These are phyloP conservation scores for Rhodeus uyekii DNA, from an alignment of 2,797 vertebrate genomes.

Conservation along the genomic window DNA sequence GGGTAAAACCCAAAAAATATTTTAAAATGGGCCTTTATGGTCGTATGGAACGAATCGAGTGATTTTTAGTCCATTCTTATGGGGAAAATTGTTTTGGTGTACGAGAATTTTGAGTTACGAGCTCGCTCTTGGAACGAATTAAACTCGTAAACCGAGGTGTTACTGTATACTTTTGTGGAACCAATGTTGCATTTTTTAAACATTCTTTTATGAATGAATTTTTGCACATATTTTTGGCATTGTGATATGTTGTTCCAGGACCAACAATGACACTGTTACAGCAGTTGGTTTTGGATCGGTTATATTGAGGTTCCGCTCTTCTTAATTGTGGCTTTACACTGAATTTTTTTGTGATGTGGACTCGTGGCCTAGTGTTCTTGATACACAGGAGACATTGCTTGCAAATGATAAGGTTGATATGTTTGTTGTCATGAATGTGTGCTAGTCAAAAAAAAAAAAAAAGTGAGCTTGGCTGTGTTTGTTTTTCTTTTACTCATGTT, in stretches of 20 bases:
- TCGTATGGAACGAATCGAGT: too few species aligned
- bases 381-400: neutral
- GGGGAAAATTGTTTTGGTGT: too few species aligned
- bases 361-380: neutral
- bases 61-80: too few species aligned
- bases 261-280: neutral
- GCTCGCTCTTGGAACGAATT: too few species aligned
- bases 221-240: neutral
- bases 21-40: too few species aligned
- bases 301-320: neutral
- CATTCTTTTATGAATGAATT: too few species aligned
- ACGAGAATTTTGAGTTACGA: too few species aligned
- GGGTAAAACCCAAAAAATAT: too few species aligned
- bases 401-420: neutral
- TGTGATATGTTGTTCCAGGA: neutral
- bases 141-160: too few species aligned
- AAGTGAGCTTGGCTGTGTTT: neutral
- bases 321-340: neutral
- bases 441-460: slow-evolving; percentile 11
- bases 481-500: neutral
- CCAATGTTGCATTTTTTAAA: too few species aligned
- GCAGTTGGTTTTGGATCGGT: neutral
- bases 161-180: too few species aligned
- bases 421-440: neutral
- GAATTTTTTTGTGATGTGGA: neutral